Base-by-base conservation (phyloP, 2,113 vertebrate genomes). In the Caranx melampygus region DNA sequence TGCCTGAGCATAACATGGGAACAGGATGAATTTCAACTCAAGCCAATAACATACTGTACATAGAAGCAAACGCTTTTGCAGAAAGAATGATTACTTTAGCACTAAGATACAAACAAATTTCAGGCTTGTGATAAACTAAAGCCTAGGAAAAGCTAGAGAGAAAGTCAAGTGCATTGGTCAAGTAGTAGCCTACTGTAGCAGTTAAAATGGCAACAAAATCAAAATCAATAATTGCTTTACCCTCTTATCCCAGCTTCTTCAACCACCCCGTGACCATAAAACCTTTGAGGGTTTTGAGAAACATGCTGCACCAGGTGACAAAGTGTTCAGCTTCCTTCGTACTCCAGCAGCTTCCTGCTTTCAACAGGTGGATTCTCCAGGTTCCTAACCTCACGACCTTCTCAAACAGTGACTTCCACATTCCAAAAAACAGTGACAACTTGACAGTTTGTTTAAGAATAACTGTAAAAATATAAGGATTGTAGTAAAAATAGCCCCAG, bases 151-250 rank as follows among this genome's bases (percentile, higher is more conserved):
- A 82, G 45, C 67, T 51, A 65, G 33, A 65, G 44, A 78, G 20
- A 84, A 75, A 81, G 20, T n/a, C n/a, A n/a, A n/a, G 87, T 91
- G 90, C 86, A 92, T 85, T 71, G 79, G 83, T 93, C 88, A 83
- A 91, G 88, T 86, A 87, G 75, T 89, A 87, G 77, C 82, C 77
- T 68, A 34, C 76, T 57, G 63, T 82, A 63, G 78, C 82, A 70
- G 72, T 82, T 87, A 67, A 73, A 49, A 82, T 47, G 69, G 83
- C 75, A 77, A 70, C 71, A 69, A 73, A 66, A 76, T 62, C 45
- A 61, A 68, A 62, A 74, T 85, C 65, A 71, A 69, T 18, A 58
- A 68, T 80, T 78, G 65, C 65, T 60, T 60, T 80, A 68, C 73
- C 60, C 37, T 76, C 54, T 70, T 49, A 7, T 65, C 21, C 21